These are phyloP conservation scores for Blastobasis lacticolella DNA, from an alignment of 2,888 invertebrate species.

Conservation along the genomic window DNA sequence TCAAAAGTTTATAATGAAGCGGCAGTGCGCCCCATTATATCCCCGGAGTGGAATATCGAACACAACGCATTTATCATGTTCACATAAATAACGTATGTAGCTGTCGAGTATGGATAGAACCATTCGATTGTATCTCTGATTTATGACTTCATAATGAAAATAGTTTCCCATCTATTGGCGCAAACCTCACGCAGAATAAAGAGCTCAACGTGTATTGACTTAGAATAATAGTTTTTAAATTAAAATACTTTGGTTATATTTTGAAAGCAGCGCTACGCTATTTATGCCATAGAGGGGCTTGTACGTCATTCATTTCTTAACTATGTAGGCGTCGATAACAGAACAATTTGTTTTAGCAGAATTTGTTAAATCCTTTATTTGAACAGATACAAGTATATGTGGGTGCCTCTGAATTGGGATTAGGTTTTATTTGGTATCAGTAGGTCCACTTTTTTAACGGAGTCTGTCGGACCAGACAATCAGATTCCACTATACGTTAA, in stretches of 20 bases:
- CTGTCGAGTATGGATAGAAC: constrained; percentile 51
- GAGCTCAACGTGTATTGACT: constrained; percentile 30
- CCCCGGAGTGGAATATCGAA: constrained; percentile 21
- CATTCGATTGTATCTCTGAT: constrained; percentile 62
- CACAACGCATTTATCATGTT: constrained; percentile 49
- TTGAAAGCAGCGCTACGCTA: no score
- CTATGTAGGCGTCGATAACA: no score
- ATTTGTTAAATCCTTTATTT: no score
- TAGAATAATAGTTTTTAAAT: constrained; percentile 28
- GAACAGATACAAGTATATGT: no score
- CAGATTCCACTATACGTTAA: no score
- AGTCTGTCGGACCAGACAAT: no score
- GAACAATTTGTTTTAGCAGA: no score
- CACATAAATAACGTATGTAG: constrained; percentile 54
- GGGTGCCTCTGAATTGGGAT: no score
- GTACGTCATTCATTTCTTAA: no score
- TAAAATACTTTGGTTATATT: not conserved
- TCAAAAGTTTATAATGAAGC: constrained; percentile 1
- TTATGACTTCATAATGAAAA: constrained; percentile 67
- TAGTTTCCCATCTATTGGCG: constrained; percentile 47
- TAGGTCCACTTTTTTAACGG: no score
- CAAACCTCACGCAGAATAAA: constrained; percentile 22
- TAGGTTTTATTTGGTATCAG: no score
- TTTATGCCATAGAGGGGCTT: no score
- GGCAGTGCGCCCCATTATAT: not conserved